These are phyloP conservation scores for Epinotia nisella DNA, from an alignment of 2,888 invertebrate genomes.

Conservation along the genomic window DNA sequence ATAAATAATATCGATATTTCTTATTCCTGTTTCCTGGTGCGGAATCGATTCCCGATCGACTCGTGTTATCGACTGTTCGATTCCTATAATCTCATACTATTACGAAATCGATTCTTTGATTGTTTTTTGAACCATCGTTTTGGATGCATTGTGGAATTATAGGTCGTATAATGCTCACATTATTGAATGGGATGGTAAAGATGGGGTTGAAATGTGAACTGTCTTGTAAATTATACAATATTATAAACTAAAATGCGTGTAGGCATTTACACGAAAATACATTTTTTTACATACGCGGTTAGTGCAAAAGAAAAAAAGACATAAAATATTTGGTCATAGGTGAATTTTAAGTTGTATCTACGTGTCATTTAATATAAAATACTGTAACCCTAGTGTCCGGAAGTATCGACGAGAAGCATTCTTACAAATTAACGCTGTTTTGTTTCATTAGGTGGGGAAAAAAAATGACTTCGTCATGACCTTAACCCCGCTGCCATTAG, in stretches of 20 bases:
- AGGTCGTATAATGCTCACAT: constrained; percentile 15
- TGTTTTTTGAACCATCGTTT: constrained; percentile 23
- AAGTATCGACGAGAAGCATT: not conserved
- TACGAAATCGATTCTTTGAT: constrained; percentile 29
- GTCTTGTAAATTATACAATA: too few species aligned
- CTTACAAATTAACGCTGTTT: not conserved
- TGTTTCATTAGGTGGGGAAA: not conserved
- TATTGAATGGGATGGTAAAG: not conserved
- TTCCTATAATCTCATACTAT: constrained; percentile 15
- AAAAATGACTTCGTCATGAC: not conserved
- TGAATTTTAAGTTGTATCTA: too few species aligned
- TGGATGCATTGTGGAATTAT: constrained; percentile 12
- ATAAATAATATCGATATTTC: not conserved
- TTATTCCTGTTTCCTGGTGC: not conserved
- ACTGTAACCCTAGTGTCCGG: not conserved
- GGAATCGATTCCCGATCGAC: not conserved
- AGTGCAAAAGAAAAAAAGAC: too few species aligned
- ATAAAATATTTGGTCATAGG: too few species aligned
- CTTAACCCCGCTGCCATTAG: constrained; percentile 9
- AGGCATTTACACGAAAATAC: too few species aligned
- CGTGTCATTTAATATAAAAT: not conserved
- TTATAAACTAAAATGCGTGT: too few species aligned
- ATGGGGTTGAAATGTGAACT: not conserved
- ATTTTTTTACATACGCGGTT: too few species aligned
- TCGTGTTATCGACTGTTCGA: constrained; percentile 19